A percentile compares a stretch with the other conserved stretches of the same genome.
These are phyloP conservation scores for Trachops cirrhosus DNA, from an alignment of 2,797 vertebrate genomes.

Conservation along the genomic window DNA sequence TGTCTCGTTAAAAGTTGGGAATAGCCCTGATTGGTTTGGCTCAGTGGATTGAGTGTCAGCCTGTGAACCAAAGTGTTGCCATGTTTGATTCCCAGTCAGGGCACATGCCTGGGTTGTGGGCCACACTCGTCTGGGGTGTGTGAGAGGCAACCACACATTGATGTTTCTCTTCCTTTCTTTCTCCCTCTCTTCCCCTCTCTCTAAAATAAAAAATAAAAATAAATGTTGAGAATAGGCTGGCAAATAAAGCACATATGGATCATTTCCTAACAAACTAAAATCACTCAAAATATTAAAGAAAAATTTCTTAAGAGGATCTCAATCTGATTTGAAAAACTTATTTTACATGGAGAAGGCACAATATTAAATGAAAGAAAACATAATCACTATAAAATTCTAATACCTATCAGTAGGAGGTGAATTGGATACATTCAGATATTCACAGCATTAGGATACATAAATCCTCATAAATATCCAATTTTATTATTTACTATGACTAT, in stretches of 20 bases:
- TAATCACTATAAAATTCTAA: background rate
- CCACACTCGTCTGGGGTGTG: no score
- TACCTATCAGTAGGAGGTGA: background rate
- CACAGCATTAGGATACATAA: background rate
- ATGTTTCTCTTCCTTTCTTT: no score
- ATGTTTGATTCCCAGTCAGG: no score
- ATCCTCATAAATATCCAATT: background rate
- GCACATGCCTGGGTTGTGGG: no score
- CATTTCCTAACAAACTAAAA: background rate
- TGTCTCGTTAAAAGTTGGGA: background rate
- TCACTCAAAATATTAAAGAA: background rate
- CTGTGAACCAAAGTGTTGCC: no score
- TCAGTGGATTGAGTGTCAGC: no score
- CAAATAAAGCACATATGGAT: background rate
- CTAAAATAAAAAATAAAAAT: no score
- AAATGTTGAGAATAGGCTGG: background rate
- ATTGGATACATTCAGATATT: background rate
- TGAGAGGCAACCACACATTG: no score
- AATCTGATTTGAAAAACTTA: conserved; percentile 24
- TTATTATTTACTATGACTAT: background rate
- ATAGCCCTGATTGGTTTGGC: background rate
- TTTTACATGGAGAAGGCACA: background rate
- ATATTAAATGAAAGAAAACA: background rate
- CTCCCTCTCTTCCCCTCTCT: no score
- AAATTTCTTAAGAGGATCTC: background rate